A percentile compares a stretch with the other conserved stretches of the same genome.
These are phyloP conservation scores for Gobiocypris rarus DNA, from an alignment of 2,113 vertebrate genomes.

Conservation along the genomic window DNA sequence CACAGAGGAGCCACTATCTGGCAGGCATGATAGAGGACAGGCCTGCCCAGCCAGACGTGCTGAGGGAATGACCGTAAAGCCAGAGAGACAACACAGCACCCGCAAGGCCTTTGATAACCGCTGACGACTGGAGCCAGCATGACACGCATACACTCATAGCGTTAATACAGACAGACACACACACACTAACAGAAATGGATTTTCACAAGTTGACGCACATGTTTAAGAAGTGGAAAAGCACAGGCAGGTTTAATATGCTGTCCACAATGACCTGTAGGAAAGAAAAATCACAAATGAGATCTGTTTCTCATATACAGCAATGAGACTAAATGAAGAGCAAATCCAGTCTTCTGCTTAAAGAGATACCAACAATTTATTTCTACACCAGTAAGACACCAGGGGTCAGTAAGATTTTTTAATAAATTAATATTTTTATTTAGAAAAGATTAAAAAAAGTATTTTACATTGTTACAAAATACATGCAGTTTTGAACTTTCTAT, in stretches of 20 bases:
- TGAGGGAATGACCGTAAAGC: conserved; percentile 53
- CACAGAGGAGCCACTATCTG: conserved; percentile 60
- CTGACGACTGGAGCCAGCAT: conserved; percentile 53
- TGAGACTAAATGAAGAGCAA: not conserved
- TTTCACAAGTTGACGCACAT: not conserved
- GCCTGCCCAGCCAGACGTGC: conserved; percentile 48
- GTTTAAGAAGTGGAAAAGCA: not conserved
- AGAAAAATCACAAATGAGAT: not conserved
- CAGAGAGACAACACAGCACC: conserved; percentile 60
- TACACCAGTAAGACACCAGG: too few relatives aligned
- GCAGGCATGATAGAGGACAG: conserved; percentile 57
- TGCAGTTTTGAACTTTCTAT: too few relatives aligned
- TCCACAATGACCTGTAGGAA: not conserved
- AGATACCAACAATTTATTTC: too few relatives aligned
- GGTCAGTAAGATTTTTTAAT: too few relatives aligned
- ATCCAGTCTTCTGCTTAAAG: not conserved
- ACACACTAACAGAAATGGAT: not conserved
- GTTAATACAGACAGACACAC: conserved; percentile 31
- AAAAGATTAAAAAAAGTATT: too few relatives aligned
- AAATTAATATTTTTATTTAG: not conserved
- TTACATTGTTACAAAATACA: too few relatives aligned
- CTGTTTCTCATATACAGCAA: not conserved
- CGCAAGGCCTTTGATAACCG: conserved; percentile 58
- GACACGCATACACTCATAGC: conserved; percentile 46
- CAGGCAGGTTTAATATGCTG: not conserved